Base-by-base conservation (phyloP, 2,888 invertebrate genomes). In the Acanthosepion pharaonis region DNA sequence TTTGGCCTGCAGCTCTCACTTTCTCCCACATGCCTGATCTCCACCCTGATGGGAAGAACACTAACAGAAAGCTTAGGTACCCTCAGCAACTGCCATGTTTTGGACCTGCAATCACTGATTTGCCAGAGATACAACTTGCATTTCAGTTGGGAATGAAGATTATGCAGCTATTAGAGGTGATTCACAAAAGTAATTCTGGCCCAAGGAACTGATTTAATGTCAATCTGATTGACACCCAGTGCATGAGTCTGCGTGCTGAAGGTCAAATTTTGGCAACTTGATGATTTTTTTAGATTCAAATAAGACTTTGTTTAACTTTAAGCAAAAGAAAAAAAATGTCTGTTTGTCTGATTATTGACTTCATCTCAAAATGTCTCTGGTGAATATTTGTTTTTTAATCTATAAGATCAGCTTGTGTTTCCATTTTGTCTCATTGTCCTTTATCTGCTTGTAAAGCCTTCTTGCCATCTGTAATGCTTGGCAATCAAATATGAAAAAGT, bases 61-160 rank as follows among this genome's bases (percentile, higher is more conserved):
- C 78, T n/a, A 78, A 78, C 9, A 9, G n/a, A 28, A 78, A 78
- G 28, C 78, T 78, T n/a, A n/a, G 28, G 78, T 28, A 78, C 78
- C 78, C n/a, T 78, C 78, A 28, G 28, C 78, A 78, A 78, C 28
- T 78, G 18, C 28, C 78, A 78, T 78, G n/a, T 78, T 78, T 78
- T n/a, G 78, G 78, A 78, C 28, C 78, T n/a, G 78, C 18, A n/a
- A 78, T 78, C 78, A 78, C 28, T 78, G 78, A 78, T 78, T 28
- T n/a, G 78, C n/a, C 78, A 78, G 78, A 78, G 78, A 78, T n/a
- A n/a, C 78, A n/a, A 78, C 78, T 78, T 78, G 78, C 78, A n/a
- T 78, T 78, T n/a, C 78, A 78, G 78, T 78, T 78, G 78, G 9
- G 78, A 78, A 28, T 28, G 78, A 78, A 78, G 78, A 78, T 78